phyloP scores from a whole-genome alignment of 2,797 vertebrate species.

The Eidolon dupreanum region DNA sequence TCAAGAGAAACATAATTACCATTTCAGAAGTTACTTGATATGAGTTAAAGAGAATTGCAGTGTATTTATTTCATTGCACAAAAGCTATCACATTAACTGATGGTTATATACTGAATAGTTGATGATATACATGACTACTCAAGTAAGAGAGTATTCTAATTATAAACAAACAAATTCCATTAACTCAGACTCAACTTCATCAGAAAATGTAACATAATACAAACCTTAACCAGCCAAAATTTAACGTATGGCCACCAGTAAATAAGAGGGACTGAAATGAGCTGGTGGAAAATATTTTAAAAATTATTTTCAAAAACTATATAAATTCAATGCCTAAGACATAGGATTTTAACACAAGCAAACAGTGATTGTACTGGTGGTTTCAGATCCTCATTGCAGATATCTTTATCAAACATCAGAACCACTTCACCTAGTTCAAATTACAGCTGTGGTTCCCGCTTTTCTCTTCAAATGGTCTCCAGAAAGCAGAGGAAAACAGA shows the following conservation, averaged over 20 bases:
- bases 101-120: background rate
- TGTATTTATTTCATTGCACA: background rate
- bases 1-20: background rate
- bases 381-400: slow-evolving; percentile 24
- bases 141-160: background rate
- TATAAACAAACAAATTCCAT: background rate
- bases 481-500: background rate
- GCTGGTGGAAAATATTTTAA: background rate
- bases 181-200: background rate
- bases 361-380: background rate
- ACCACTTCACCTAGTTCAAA: background rate
- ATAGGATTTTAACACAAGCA: background rate
- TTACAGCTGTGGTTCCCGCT: background rate
- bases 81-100: background rate
- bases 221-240: background rate
- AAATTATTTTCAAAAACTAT: background rate
- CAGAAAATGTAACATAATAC: background rate
- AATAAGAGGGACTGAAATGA: background rate
- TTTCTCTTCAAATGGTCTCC: background rate
- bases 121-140: background rate
- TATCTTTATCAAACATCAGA: slow-evolving; percentile 27
- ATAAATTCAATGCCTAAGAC: background rate
- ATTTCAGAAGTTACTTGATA: background rate
- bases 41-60: background rate
- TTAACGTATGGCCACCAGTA: background rate